Conservation (phyloP, 2,113 vertebrate species). For the Burhinus oedicnemus region DNA sequence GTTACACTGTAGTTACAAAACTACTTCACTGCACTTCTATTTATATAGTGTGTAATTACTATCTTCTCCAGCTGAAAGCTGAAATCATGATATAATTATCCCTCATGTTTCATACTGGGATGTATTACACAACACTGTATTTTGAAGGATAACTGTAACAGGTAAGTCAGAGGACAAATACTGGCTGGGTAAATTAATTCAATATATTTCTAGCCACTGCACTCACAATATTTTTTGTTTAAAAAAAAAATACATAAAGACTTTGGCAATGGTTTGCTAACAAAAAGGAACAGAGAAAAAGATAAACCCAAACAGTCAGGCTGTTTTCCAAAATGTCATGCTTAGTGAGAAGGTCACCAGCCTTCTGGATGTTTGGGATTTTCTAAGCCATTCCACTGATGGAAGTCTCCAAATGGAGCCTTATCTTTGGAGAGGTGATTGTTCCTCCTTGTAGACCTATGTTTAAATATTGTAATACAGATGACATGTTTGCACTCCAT, state of each 20-base stretch:
- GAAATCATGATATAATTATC: background rate
- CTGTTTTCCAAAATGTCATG: background rate
- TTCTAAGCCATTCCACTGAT: background rate
- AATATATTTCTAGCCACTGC: background rate
- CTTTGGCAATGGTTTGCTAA: background rate
- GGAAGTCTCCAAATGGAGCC: background rate
- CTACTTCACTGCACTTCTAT: background rate
- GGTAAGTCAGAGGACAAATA: background rate
- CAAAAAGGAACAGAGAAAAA: background rate
- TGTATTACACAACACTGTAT: background rate
- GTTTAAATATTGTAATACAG: background rate
- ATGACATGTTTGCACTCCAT: background rate
- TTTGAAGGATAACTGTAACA: background rate
- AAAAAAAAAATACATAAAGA: background rate
- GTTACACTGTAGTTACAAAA: constrained; percentile 41
- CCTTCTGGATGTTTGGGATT: background rate
- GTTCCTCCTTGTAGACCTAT: background rate
- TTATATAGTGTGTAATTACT: background rate
- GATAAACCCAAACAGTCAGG: background rate
- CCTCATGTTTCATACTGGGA: background rate
- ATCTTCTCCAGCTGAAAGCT: background rate
- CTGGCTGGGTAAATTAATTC: background rate
- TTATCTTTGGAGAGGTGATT: background rate
- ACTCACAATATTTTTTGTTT: background rate
- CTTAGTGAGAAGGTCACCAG: background rate